A percentile compares a stretch with the other conserved stretches of the same genome.
Evolutionary conservation across 2,797 vertebrate genomes (phyloP).

Genomic region (Gobionotothen gibberifrons): DNA sequence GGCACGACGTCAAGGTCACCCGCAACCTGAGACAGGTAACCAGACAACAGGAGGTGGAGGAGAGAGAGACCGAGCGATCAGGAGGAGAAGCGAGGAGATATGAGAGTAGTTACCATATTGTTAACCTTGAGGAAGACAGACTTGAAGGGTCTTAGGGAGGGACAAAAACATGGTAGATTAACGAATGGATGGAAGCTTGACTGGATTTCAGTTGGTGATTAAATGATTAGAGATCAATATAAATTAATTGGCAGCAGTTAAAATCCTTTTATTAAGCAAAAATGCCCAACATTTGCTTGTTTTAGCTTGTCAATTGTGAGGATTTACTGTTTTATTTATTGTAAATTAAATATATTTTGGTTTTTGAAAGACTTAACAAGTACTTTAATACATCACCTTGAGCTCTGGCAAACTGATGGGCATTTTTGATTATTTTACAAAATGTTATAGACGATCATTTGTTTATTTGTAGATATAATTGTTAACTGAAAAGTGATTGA

Average conservation of each 20-base stretch:
- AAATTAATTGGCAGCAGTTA: background rate
- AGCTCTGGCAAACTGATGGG: background rate
- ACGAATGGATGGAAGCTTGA: conserved; percentile 17
- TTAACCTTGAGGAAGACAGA: conserved; percentile 9
- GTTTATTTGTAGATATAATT: conserved; percentile 8
- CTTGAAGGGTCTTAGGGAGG: background rate
- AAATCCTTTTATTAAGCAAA: conserved; percentile 5
- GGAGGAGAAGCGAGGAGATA: conserved; percentile 20
- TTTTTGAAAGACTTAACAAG: background rate
- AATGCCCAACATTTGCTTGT: conserved; percentile 8
- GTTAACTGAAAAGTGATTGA: conserved; percentile 15
- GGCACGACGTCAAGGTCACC: conserved; percentile 99
- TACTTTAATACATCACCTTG: background rate
- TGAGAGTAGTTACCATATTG: conserved; percentile 5
- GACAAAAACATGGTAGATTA: background rate
- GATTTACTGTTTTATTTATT: conserved; percentile 14
- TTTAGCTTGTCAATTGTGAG: conserved; percentile 12
- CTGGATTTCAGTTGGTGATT: conserved; percentile 22
- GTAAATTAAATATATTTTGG: background rate
- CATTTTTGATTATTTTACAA: background rate
- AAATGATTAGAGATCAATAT: background rate
- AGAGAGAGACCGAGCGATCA: conserved; percentile 24
- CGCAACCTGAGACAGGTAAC: conserved; percentile 99
- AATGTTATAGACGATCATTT: background rate
- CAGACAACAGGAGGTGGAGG: conserved; percentile 83